Base-by-base conservation (phyloP, 2,113 vertebrate species). In the Fulica atra region DNA sequence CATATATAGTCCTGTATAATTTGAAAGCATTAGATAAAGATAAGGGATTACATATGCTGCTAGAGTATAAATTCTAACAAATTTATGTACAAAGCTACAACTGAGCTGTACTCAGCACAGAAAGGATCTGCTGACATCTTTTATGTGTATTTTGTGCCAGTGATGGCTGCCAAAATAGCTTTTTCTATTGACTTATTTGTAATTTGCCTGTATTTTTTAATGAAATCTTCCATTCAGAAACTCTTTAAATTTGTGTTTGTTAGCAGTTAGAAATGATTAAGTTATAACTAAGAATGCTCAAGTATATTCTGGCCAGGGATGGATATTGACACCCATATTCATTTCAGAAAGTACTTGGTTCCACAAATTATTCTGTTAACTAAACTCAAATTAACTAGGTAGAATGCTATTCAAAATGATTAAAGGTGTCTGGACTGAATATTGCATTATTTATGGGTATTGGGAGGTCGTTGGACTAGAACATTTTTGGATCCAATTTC, bases 401-500 rank as follows among this genome's bases (percentile, higher is more conserved):
- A 48, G 66, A 61, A 44, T 71, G 38, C 33, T 94, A 13, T 78
- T 92, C 26, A 72, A 88, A 96, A 73, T 86, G 46, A 90, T 38
- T 88, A 63, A 92, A 96, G 86, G 90, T 93, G 93, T 93, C 87
- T 97, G 88, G 88, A 64, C 85, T 64, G 64, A 89, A 48, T 68
- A 64, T 13, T 4, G 0, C 64, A 68, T 93, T 91, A 92, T 95
- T 95, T 93, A 89, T 96, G 95, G 31, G 31, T 86, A 46, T 88
- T 84, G 81, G 68, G 92, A 96, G 48, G 24, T 88, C 91, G 86
- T 92, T 86, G 85, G 7, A 3, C 71, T 88, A 86, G 85, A 95
- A 94, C 88, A 88, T 95, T 90, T 96, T 96, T 95, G 76, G 76
- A 90, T 94, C 31, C 42, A 44, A 89, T 86, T 94, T 97, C 85